phyloP scores from a whole-genome alignment of 2,888 invertebrate species.

The Dryomyza anilis region DNA sequence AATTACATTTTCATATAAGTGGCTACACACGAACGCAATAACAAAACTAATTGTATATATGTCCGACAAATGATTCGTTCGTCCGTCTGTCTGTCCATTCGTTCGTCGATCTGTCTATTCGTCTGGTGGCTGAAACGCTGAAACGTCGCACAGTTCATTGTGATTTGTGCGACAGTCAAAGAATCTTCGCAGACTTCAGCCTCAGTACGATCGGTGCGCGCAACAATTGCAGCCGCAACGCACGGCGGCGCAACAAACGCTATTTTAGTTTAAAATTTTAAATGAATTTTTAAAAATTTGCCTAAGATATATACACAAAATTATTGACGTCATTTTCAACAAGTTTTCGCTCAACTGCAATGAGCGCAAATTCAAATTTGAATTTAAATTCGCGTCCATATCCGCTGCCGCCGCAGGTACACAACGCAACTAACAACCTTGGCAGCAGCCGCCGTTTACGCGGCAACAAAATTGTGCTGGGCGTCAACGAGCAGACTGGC shows the following conservation, averaged over 20 bases:
- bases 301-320: too few species aligned
- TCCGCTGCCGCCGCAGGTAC: conserved; percentile 46
- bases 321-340: too few species aligned
- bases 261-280: conserved; percentile 3
- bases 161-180: conserved; percentile 40
- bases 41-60: not conserved
- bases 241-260: conserved; percentile 17
- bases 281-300: not conserved
- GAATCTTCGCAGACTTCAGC: conserved; percentile 21
- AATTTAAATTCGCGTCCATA: conserved; percentile 11
- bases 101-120: not conserved
- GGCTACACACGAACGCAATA: conserved; percentile 1
- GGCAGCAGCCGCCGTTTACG: conserved; percentile 18
- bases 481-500: conserved; percentile 57
- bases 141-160: conserved; percentile 42
- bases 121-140: conserved; percentile 40
- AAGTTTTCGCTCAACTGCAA: not conserved
- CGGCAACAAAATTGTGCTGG: conserved; percentile 49
- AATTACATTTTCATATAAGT: not conserved
- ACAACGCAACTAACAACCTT: conserved; percentile 4
- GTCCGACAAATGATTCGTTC: not conserved
- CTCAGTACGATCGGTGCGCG: conserved; percentile 52
- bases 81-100: conserved; percentile 6
- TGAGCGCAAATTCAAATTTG: not conserved
- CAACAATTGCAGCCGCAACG: conserved; percentile 46